phyloP scores from a whole-genome alignment of 2,888 invertebrate genomes.

The Drosophila dives region DNA sequence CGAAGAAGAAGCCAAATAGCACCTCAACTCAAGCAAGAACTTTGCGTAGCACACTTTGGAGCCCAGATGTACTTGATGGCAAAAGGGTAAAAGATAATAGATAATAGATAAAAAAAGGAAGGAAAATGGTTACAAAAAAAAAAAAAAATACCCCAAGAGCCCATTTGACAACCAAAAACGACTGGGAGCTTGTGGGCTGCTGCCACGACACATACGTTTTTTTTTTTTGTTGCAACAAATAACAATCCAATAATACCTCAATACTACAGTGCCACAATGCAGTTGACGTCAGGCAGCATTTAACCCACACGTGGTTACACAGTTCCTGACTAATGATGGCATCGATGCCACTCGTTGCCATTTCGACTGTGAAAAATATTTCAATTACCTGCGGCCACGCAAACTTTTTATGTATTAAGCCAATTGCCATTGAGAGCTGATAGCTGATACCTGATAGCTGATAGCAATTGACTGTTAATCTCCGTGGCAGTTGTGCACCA shows the following conservation, averaged over 20 bases:
- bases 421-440: neutral
- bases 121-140: too few species aligned
- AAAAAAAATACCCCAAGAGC: neutral
- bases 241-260: neutral
- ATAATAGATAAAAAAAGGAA: neutral
- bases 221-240: neutral
- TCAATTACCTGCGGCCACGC: slow-evolving; percentile 5
- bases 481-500: too few species aligned
- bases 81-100: neutral
- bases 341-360: neutral
- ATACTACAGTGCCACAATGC: neutral
- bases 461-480: neutral
- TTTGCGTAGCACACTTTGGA: neutral
- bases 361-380: neutral
- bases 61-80: slow-evolving; percentile 3
- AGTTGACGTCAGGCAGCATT: slow-evolving; percentile 1
- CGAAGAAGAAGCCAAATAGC: slow-evolving; percentile 5
- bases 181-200: neutral
- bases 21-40: slow-evolving; percentile 6
- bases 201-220: neutral
- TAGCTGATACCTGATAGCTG: neutral
- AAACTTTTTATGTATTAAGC: neutral
- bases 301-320: neutral
- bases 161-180: slow-evolving; percentile 1
- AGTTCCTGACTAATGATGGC: neutral